Evolutionary conservation across 2,888 invertebrate species (phyloP).

Genomic region (Chloromyia formosa): DNA sequence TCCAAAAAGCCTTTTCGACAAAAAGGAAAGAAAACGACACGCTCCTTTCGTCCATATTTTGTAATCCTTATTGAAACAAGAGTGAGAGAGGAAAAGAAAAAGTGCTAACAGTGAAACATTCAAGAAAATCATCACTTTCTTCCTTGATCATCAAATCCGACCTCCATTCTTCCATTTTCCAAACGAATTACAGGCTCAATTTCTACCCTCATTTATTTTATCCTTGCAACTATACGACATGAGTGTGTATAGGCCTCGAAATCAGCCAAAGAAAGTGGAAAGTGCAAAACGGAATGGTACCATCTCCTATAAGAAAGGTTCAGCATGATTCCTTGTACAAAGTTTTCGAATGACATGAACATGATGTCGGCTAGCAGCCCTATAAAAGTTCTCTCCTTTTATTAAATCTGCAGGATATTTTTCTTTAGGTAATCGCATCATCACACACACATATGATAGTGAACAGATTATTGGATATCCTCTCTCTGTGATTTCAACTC

Average conservation of each 20-base stretch:
- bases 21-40: too few species aligned
- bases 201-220: neutral
- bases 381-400: slow-evolving; percentile 47
- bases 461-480: slow-evolving; percentile 47
- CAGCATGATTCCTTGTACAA: neutral
- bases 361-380: slow-evolving; percentile 42
- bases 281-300: neutral
- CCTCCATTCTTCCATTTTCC: neutral
- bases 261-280: too few species aligned
- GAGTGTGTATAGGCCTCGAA: too few species aligned
- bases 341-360: neutral
- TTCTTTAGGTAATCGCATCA: slow-evolving; percentile 48
- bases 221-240: neutral
- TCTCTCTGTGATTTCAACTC: slow-evolving; percentile 45
- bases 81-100: neutral
- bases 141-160: neutral
- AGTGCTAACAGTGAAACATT: neutral
- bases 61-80: neutral
- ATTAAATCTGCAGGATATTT: slow-evolving; percentile 48
- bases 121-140: neutral
- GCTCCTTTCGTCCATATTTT: neutral
- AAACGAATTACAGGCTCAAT: neutral
- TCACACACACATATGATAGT: slow-evolving; percentile 47
- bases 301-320: neutral
- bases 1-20: too few species aligned